Evolutionary conservation across 2,113 vertebrate species (phyloP).

Genomic region (Mus musculus): GRCm39 chr1:81923001-81923500

Average conservation of each 20-base stretch:
- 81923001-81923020: constrained; percentile 1
- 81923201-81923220: constrained; percentile 69
- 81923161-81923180: constrained; percentile 62
- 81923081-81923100: background rate
- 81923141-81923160: constrained; percentile 75
- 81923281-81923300: constrained; percentile 75
- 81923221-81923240: constrained; percentile 72
- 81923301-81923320: constrained; percentile 53
- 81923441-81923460: constrained; percentile 25
- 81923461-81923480: background rate
- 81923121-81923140: constrained; percentile 61
- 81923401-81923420: constrained; percentile 33
- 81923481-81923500: background rate
- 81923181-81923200: constrained; percentile 62
- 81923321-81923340: constrained; percentile 65
- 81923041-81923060: background rate
- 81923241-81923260: constrained; percentile 68
- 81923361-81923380: constrained; percentile 63
- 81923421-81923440: background rate
- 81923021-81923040: background rate
- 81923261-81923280: constrained; percentile 79
- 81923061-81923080: background rate
- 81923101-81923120: constrained; percentile 68
- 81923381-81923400: constrained; percentile 54
- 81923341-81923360: constrained; percentile 66